Conservation (phyloP, 2,888 invertebrate genomes). For the Ochropleura plecta region DNA sequence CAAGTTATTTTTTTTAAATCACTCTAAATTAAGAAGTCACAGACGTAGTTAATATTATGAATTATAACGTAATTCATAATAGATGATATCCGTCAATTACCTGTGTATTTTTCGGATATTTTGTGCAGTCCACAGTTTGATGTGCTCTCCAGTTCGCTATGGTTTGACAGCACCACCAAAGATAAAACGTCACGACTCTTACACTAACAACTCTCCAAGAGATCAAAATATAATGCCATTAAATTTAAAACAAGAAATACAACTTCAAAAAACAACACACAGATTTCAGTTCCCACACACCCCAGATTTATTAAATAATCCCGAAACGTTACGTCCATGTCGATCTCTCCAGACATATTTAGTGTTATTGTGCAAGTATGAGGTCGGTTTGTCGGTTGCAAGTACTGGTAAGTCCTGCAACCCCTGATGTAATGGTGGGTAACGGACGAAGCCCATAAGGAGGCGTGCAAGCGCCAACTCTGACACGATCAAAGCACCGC, state of each 20-base stretch:
- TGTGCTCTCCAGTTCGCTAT: too few relatives aligned
- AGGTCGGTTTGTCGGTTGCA: slow-evolving; percentile 32
- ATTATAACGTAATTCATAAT: too few relatives aligned
- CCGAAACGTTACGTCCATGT: slow-evolving; percentile 24
- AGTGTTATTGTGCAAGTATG: slow-evolving; percentile 58
- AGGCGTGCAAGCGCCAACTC: slow-evolving; percentile 74
- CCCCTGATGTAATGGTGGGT: slow-evolving; percentile 46
- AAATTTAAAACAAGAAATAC: background rate
- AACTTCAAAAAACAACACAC: slow-evolving; percentile 8
- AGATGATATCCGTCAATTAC: too few relatives aligned
- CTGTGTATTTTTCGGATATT: too few relatives aligned
- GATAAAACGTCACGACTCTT: background rate
- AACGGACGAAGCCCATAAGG: slow-evolving; percentile 56
- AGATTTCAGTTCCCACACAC: slow-evolving; percentile 35
- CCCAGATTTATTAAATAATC: slow-evolving; percentile 55
- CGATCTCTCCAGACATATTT: slow-evolving; percentile 44
- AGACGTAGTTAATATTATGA: too few relatives aligned
- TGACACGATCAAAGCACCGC: slow-evolving; percentile 80
- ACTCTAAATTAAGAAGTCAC: too few relatives aligned
- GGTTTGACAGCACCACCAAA: too few relatives aligned
- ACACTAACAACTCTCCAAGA: background rate
- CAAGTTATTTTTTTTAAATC: too few relatives aligned
- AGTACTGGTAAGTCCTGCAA: slow-evolving; percentile 41
- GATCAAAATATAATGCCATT: background rate
- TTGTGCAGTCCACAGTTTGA: too few relatives aligned